A percentile compares a stretch with the other conserved stretches of the same genome.
These are phyloP conservation scores for Trichechus manatus DNA, from an alignment of 2,113 vertebrate species.

Conservation along the genomic window DNA sequence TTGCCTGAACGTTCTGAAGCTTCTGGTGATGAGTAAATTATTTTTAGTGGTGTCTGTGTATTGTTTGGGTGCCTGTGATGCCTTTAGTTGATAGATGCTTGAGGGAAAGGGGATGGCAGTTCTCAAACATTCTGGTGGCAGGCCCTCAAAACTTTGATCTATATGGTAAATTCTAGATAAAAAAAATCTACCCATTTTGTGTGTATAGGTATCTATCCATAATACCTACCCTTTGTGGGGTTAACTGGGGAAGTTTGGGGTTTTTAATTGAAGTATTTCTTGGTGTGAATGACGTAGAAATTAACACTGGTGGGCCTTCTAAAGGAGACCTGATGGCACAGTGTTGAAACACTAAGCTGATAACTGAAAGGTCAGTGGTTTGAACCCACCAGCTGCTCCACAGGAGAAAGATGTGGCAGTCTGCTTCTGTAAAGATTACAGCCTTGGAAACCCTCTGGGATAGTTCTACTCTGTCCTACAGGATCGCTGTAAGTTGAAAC, in stretches of 20 bases:
- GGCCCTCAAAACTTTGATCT: not conserved
- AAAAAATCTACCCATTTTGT: not conserved
- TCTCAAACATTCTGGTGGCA: constrained; percentile 13
- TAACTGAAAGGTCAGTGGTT: not conserved
- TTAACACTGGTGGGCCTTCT: not conserved
- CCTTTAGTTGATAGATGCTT: not conserved
- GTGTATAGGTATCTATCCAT: too few relatives aligned
- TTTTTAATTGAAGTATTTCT: not conserved
- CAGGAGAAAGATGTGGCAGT: not conserved
- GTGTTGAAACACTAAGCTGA: not conserved
- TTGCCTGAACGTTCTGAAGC: not conserved
- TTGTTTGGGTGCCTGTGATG: not conserved
- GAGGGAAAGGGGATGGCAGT: not conserved
- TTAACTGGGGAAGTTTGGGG: not conserved
- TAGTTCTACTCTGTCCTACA: not conserved
- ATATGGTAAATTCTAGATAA: not conserved
- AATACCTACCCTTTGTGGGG: not conserved
- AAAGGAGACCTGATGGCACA: not conserved
- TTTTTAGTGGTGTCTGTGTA: not conserved
- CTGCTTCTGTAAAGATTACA: not conserved
- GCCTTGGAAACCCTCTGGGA: not conserved
- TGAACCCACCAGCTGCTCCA: not conserved
- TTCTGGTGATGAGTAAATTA: not conserved
- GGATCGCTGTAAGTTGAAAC: too few relatives aligned
- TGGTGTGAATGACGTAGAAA: not conserved